Evolutionary conservation across 92 coral and sea anemone genomes (phyloP), one percentile per base, ranked within the genome.

Genomic region (Zoanthus gigantus): DNA sequence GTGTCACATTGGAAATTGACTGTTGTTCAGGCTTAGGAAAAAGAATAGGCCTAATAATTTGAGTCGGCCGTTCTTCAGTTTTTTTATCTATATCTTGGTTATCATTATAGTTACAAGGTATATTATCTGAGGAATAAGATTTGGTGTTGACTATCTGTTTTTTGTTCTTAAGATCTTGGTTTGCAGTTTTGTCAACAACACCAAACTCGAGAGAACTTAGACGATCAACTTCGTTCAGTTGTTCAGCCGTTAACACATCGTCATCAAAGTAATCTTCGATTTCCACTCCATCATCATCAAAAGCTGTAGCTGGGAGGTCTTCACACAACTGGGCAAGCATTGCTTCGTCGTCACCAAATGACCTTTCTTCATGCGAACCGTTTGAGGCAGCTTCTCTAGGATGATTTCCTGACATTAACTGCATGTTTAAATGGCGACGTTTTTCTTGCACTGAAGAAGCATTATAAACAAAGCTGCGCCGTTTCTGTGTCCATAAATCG

Each of bases 171-270:
- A 5, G 66, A 30, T 10, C 45, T 23, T 71, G 65, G 29, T 47
- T 45, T 71, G 68, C 23, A 30, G 57, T 56, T 37, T 48, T 86
- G 9, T 72, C 50, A 46, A 56, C 82, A 11, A 88, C 48, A 34
- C 82, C 83, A 48, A 79, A 85, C 50, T 93, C 87, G 34, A 81
- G 79, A 14, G 96, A 92, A 17, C 91, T 93, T 0, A 90, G 69
- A 11, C 89, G 89, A 31, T 94, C 97, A 44, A 89, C 92, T 69
- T 91, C 90, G 46, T 92, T 92, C 9, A 95, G 93, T 76, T 93
- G 88, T 66, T 93, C 93, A 16, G 95, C 93, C 46, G 95, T 91
- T 91, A 94, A 88, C 76, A 91, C 78, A 72, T 91, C 94, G n/a
- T 89, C 94, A 7, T 90, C 96, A 67, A 84, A 88, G 71, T 92